phyloP scores from a whole-genome alignment of 92 coral and sea anemone species.

The Porites divaricata region DNA sequence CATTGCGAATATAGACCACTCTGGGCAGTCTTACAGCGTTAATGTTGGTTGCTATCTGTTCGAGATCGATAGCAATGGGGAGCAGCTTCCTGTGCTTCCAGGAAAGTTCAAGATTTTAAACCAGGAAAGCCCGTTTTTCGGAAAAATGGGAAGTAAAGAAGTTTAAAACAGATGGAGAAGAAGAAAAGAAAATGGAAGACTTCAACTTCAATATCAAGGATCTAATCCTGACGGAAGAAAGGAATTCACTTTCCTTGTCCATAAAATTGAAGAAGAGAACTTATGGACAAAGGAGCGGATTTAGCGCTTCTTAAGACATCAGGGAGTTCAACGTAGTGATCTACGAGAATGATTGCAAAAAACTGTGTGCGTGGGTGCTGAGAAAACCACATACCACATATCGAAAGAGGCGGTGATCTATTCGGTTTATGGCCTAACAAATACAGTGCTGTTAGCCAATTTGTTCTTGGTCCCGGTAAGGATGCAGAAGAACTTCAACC shows the following conservation, averaged over 20 bases:
- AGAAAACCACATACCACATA: constrained; percentile 54
- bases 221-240: neutral
- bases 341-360: constrained; percentile 65
- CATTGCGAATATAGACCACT: constrained; percentile 71
- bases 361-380: constrained; percentile 65
- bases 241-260: neutral
- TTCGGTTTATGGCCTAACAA: constrained; percentile 90
- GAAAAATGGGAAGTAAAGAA: neutral
- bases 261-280: neutral
- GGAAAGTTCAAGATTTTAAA: constrained; percentile 44
- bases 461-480: constrained; percentile 90
- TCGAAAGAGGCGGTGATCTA: constrained; percentile 94
- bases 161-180: constrained; percentile 1
- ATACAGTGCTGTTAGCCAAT: constrained; percentile 80
- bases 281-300: neutral
- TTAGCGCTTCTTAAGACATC: no score
- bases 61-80: constrained; percentile 36
- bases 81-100: constrained; percentile 47
- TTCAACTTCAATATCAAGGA: neutral
- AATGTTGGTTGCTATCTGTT: constrained; percentile 73
- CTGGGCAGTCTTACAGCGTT: neutral
- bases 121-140: constrained; percentile 37
- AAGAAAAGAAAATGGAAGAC: neutral
- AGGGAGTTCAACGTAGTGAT: constrained; percentile 59
- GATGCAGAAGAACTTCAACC: constrained; percentile 52